Conservation (phyloP, 2,113 vertebrate species). For the Toxotes jaculatrix region DNA sequence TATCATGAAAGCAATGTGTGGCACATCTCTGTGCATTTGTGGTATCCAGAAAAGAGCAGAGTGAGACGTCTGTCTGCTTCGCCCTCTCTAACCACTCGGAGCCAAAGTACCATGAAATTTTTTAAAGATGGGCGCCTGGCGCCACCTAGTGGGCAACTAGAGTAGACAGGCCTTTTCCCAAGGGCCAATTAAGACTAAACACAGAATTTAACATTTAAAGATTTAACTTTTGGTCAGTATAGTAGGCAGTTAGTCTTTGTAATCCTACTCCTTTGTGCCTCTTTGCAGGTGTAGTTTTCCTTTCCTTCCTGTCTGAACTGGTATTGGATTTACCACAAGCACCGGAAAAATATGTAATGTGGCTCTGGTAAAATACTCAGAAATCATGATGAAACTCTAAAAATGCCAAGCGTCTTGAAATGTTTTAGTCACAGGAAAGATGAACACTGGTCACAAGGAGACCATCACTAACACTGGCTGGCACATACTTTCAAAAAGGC, state of each 20-base stretch:
- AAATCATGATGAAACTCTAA: background rate
- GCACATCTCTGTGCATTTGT: background rate
- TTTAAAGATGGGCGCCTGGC: constrained; percentile 3
- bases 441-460: background rate
- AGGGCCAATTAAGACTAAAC: background rate
- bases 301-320: background rate
- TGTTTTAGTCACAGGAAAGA: background rate
- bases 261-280: no score
- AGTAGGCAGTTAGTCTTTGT: background rate
- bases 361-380: background rate
- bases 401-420: background rate
- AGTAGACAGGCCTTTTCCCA: fast-evolving
- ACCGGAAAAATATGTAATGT: background rate
- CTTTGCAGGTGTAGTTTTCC: no score
- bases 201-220: background rate
- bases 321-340: background rate
- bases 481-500: background rate
- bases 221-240: background rate
- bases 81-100: background rate
- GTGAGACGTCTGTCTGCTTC: constrained; percentile 33
- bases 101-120: background rate
- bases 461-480: background rate
- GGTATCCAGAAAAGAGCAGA: background rate
- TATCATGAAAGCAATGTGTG: background rate
- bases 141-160: constrained; percentile 39